phyloP scores from a whole-genome alignment of 2,888 invertebrate species.

The Crioceris asparagi region DNA sequence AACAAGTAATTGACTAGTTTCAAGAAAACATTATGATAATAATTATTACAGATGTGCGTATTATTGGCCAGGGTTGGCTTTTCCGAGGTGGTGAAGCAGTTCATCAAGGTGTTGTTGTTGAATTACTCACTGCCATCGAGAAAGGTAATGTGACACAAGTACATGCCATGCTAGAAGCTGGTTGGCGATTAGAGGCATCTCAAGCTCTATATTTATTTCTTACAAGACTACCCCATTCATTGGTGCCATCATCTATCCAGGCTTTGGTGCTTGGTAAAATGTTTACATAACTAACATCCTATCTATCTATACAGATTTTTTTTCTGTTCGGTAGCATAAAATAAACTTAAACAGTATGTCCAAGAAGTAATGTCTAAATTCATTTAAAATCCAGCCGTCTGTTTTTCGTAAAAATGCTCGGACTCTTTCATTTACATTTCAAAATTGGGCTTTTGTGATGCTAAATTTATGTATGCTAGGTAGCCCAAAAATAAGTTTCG shows the following conservation, averaged over 20 bases:
- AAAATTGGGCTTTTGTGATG: too few species aligned
- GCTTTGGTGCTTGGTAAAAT: slow-evolving; percentile 38
- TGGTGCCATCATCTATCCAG: slow-evolving; percentile 39
- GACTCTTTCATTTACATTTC: too few species aligned
- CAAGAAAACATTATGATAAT: slow-evolving; percentile 1
- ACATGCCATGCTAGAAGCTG: slow-evolving; percentile 27
- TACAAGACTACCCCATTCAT: slow-evolving; percentile 34
- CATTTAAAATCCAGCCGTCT: too few species aligned
- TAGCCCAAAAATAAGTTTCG: too few species aligned
- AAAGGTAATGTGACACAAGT: slow-evolving; percentile 20
- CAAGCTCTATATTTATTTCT: slow-evolving; percentile 37
- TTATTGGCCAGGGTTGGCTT: slow-evolving; percentile 27
- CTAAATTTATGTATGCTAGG: too few species aligned
- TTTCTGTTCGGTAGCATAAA: too few species aligned
- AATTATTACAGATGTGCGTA: slow-evolving; percentile 23
- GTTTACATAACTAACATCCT: too few species aligned
- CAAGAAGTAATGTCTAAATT: too few species aligned
- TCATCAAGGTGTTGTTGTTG: slow-evolving; percentile 21
- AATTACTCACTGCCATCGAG: slow-evolving; percentile 20
- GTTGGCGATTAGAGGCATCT: slow-evolving; percentile 36
- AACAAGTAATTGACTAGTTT: neutral
- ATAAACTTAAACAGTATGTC: too few species aligned
- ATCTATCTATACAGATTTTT: too few species aligned
- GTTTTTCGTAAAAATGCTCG: too few species aligned
- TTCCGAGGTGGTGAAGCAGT: slow-evolving; percentile 28